These are phyloP conservation scores for Montipora efflorescens DNA, from an alignment of 64 coral and sea anemone species.

Conservation along the genomic window DNA sequence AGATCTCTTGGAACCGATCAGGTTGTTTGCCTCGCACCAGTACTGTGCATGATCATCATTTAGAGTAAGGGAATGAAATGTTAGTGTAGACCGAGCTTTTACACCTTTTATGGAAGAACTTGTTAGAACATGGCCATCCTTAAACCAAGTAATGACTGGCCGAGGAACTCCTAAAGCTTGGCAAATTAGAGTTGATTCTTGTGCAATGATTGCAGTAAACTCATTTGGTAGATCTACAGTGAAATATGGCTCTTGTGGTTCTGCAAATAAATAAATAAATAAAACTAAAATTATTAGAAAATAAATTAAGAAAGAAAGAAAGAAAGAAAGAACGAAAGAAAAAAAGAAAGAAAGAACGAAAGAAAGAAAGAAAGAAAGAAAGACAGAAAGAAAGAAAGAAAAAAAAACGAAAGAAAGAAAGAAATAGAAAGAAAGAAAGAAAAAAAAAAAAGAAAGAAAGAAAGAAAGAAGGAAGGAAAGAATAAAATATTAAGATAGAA, in stretches of 20 bases:
- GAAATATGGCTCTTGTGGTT: not conserved
- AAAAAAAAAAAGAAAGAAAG: too few relatives aligned
- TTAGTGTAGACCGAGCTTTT: constrained; percentile 12
- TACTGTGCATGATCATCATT: constrained; percentile 7
- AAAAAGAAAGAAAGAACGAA: not conserved
- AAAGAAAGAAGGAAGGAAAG: too few relatives aligned
- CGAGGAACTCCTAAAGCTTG: constrained; percentile 31
- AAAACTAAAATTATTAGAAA: too few relatives aligned
- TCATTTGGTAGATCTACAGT: not conserved
- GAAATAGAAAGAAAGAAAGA: not conserved
- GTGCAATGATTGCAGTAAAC: not conserved
- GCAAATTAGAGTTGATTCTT: constrained; percentile 27
- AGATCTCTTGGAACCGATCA: constrained; percentile 8
- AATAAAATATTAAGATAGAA: too few relatives aligned
- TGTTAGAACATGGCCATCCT: not conserved
- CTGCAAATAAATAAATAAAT: not conserved
- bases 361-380: too few relatives aligned
- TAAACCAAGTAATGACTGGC: constrained; percentile 64
- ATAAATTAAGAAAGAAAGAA: too few relatives aligned
- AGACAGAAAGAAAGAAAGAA: too few relatives aligned
- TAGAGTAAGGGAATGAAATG: not conserved
- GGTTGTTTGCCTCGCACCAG: constrained; percentile 28
- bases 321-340: too few relatives aligned
- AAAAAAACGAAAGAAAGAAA: too few relatives aligned
- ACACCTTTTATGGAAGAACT: not conserved